A percentile compares a stretch with the other conserved stretches of the same genome.
phyloP scores from a whole-genome alignment of 92 coral and sea anemone genomes.

The Diadumene lineata region DNA sequence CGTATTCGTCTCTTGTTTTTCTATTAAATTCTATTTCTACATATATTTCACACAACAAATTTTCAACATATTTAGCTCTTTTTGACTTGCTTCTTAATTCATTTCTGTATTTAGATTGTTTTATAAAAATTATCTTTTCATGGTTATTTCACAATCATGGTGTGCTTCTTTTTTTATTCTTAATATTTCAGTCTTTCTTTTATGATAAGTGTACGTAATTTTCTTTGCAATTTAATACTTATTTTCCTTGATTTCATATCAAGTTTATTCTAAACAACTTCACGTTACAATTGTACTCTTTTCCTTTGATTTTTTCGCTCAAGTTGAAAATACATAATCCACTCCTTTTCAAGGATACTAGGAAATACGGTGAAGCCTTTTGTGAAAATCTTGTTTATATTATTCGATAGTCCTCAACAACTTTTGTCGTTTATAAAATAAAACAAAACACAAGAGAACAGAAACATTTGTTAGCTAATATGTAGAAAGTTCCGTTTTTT shows the following conservation, averaged over 20 bases:
- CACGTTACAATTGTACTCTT: neutral
- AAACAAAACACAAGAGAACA: slow-evolving; percentile 13
- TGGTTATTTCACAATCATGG: neutral
- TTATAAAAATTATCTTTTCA: no score
- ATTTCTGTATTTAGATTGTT: neutral
- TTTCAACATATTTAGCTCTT: neutral
- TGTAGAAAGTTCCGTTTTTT: slow-evolving; percentile 13
- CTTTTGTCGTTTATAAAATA: slow-evolving; percentile 3
- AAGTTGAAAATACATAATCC: neutral
- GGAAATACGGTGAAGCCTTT: slow-evolving; percentile 1
- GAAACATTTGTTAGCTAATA: slow-evolving; percentile 21
- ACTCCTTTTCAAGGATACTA: neutral
- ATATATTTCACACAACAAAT: no score
- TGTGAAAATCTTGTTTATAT: slow-evolving; percentile 17
- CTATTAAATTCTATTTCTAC: no score
- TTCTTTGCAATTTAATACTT: neutral
- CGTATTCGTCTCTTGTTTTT: no score
- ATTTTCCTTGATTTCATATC: neutral
- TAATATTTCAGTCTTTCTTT: no score
- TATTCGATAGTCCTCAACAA: slow-evolving; percentile 23
- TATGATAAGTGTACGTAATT: no score
- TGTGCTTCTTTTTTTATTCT: no score
- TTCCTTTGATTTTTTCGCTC: neutral
- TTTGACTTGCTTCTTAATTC: neutral
- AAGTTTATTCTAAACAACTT: slow-evolving; percentile 9